Conservation (phyloP, 2,113 vertebrate genomes). For the Clupea harengus region DNA sequence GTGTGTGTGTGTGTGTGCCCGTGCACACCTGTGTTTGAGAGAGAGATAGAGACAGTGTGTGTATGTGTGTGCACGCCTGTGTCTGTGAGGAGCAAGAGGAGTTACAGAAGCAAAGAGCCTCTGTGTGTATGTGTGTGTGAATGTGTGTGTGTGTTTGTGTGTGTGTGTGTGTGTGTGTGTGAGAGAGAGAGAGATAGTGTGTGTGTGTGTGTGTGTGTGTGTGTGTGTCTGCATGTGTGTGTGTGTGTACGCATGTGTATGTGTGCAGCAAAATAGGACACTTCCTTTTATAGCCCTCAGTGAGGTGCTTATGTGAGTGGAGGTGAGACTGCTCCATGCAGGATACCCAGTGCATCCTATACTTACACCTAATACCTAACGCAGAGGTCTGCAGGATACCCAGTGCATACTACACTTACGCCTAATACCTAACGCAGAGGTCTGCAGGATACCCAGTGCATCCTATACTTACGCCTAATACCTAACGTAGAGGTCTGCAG, state of each 20-base stretch:
- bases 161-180: not conserved
- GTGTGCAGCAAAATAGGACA: not conserved
- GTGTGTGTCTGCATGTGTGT: not conserved
- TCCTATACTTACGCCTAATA: too few relatives aligned
- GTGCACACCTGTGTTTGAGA: not conserved
- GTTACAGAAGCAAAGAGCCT: not conserved
- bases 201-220: constrained; percentile 10
- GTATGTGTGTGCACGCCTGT: not conserved
- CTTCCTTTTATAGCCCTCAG: constrained; percentile 7
- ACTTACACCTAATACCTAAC: too few relatives aligned
- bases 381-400: too few relatives aligned
- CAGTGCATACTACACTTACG: too few relatives aligned
- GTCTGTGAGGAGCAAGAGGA: not conserved
- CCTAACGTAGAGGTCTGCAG: too few relatives aligned
- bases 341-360: not conserved
- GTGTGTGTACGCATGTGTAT: not conserved
- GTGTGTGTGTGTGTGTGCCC: not conserved
- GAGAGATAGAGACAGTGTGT: too few relatives aligned
- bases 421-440: too few relatives aligned
- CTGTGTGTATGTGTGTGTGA: not conserved
- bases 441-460: too few relatives aligned
- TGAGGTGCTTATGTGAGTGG: constrained; percentile 36
- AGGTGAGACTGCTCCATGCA: not conserved
- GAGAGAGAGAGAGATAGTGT: not conserved
- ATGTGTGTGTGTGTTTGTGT: not conserved